Evolutionary conservation across 2,888 invertebrate species (phyloP).

Genomic region (Tachina grossa): DNA sequence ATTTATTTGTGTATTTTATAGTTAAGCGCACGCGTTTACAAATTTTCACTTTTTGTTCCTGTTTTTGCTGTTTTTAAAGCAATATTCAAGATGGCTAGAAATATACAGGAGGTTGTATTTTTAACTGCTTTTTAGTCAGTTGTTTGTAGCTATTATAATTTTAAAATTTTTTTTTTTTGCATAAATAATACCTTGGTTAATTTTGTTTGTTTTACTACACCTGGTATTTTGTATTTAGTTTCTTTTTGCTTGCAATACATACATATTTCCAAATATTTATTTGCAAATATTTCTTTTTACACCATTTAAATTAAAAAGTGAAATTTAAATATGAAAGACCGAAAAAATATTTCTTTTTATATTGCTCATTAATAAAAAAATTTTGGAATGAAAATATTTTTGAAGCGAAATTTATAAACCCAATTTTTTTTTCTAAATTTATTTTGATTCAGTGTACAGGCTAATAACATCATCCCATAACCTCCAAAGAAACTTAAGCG

Average conservation of each 20-base stretch:
- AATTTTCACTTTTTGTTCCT: slow-evolving; percentile 44
- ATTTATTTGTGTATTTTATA: slow-evolving; percentile 15
- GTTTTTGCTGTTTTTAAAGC: slow-evolving; percentile 12
- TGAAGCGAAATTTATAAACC: too few relatives aligned
- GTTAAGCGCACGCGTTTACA: slow-evolving; percentile 43
- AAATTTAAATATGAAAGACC: neutral
- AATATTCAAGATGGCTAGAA: neutral
- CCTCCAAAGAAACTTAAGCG: too few relatives aligned
- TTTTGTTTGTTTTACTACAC: neutral
- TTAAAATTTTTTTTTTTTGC: slow-evolving; percentile 9
- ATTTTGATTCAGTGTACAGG: too few relatives aligned
- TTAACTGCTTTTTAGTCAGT: slow-evolving; percentile 28
- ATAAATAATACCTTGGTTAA: slow-evolving; percentile 3
- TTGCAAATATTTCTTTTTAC: neutral
- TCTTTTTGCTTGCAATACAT: neutral
- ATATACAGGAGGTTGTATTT: slow-evolving; percentile 35
- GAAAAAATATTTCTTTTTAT: neutral
- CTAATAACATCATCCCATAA: too few relatives aligned
- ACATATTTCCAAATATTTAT: slow-evolving; percentile 19
- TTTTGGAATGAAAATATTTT: neutral
- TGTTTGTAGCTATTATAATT: slow-evolving; percentile 8
- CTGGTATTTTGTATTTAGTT: slow-evolving; percentile 14
- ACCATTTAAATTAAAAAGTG: slow-evolving; percentile 9
- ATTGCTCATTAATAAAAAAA: neutral
- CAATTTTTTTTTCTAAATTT: too few relatives aligned